A percentile compares a stretch with the other conserved stretches of the same genome.
Conservation (phyloP, 1,140 invertebrate genomes). For the Trypoxylus dichotomus region DNA sequence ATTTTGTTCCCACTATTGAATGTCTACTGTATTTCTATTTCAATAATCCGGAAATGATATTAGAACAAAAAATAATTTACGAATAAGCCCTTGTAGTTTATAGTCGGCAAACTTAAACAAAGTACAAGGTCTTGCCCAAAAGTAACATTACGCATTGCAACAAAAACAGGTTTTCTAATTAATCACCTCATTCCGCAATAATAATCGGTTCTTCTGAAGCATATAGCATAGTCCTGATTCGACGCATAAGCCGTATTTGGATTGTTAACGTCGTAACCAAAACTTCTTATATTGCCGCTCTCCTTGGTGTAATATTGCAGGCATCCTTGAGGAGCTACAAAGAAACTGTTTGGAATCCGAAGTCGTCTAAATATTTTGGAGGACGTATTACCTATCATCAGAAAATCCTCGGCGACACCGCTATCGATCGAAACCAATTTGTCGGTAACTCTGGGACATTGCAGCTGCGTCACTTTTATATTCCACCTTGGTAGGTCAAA, state of each 20-base stretch:
- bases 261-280: neutral
- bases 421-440: neutral
- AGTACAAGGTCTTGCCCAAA: too few relatives aligned
- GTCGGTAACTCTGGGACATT: neutral
- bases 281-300: neutral
- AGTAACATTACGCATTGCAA: too few relatives aligned
- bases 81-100: too few relatives aligned
- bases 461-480: conserved; percentile 4
- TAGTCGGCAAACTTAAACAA: too few relatives aligned
- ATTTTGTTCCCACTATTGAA: too few relatives aligned
- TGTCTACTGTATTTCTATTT: too few relatives aligned
- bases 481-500: neutral
- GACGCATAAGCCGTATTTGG: neutral
- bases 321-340: neutral
- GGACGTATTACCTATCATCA: neutral
- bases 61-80: too few relatives aligned
- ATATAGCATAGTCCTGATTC: neutral
- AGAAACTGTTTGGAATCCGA: neutral
- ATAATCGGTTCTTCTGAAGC: neutral
- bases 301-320: neutral
- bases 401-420: neutral
- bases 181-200: conserved; percentile 4
- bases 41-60: too few relatives aligned
- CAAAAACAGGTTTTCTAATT: neutral
- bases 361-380: neutral